phyloP scores from a whole-genome alignment of 1,140 invertebrate genomes.

The Drosophila micromelanica region DNA sequence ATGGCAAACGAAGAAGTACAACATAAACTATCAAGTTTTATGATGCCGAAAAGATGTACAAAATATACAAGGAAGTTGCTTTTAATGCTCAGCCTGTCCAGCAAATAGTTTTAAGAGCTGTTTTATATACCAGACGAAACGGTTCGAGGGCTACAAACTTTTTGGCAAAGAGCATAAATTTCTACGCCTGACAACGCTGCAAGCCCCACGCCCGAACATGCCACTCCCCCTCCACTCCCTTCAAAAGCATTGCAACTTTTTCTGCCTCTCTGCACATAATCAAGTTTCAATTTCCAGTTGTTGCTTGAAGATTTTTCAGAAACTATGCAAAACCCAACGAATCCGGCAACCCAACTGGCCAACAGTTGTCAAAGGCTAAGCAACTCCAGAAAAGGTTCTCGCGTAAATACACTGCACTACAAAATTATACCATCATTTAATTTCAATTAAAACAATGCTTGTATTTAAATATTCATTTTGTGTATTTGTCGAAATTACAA shows the following conservation, averaged over 20 bases:
- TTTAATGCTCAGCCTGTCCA: slow-evolving; percentile 50
- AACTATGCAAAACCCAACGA: slow-evolving; percentile 60
- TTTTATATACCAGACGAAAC: slow-evolving; percentile 39
- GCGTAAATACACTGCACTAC: slow-evolving; percentile 60
- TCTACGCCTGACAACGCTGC: slow-evolving; percentile 61
- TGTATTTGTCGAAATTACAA: too few species aligned
- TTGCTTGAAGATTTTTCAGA: slow-evolving; percentile 58
- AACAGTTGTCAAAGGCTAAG: slow-evolving; percentile 69
- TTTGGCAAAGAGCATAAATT: slow-evolving; percentile 78
- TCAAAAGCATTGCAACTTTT: slow-evolving; percentile 53
- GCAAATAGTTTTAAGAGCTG: slow-evolving; percentile 67
- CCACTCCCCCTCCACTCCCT: too few species aligned
- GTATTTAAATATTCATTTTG: too few species aligned
- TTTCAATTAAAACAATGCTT: too few species aligned
- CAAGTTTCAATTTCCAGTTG: slow-evolving; percentile 80
- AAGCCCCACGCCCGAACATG: slow-evolving; percentile 14
- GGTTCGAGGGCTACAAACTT: slow-evolving; percentile 54
- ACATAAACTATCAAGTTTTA: slow-evolving; percentile 76
- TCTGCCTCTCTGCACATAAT: slow-evolving; percentile 77
- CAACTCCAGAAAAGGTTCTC: slow-evolving; percentile 37
- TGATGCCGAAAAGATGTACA: slow-evolving; percentile 56
- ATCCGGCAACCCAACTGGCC: slow-evolving; percentile 36
- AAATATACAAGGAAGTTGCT: slow-evolving; percentile 69
- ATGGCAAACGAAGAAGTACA: slow-evolving; percentile 50
- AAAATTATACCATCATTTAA: neutral